A percentile compares a stretch with the other conserved stretches of the same genome.
Evolutionary conservation across 1,140 invertebrate genomes (phyloP).

Genomic region (Drosophila santomea): DNA sequence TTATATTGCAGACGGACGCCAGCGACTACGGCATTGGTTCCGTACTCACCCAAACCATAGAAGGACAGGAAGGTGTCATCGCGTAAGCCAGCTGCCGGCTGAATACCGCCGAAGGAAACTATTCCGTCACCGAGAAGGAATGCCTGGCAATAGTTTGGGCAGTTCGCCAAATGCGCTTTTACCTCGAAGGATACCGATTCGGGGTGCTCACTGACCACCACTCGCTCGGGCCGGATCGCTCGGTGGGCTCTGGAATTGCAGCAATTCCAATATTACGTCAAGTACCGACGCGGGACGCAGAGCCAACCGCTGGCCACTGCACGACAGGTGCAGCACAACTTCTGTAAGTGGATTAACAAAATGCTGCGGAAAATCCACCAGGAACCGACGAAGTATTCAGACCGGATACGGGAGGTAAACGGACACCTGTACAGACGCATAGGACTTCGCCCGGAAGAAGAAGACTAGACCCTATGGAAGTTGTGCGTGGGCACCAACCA

Average conservation of each 20-base stretch:
- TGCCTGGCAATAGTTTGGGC: background rate
- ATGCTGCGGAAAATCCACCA: background rate
- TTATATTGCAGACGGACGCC: no score
- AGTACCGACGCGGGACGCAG: no score
- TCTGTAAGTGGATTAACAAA: background rate
- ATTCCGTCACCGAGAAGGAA: no score
- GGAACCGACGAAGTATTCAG: background rate
- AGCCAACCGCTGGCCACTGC: background rate
- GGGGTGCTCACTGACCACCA: background rate
- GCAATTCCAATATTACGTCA: no score
- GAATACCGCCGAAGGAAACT: no score
- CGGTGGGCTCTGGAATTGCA: no score
- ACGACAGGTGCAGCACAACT: background rate
- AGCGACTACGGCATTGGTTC: background rate
- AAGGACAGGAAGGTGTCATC: background rate
- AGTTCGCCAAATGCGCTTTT: background rate
- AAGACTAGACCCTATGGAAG: background rate
- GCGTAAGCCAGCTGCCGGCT: no score
- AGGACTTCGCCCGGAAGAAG: background rate
- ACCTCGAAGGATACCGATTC: background rate
- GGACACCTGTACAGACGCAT: background rate
- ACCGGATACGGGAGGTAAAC: background rate
- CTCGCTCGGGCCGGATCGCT: no score
- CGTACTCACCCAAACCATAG: background rate
- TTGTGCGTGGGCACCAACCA: background rate